Evolutionary conservation across 1,140 invertebrate genomes (phyloP).

Genomic region (Danaus melanippus): DNA sequence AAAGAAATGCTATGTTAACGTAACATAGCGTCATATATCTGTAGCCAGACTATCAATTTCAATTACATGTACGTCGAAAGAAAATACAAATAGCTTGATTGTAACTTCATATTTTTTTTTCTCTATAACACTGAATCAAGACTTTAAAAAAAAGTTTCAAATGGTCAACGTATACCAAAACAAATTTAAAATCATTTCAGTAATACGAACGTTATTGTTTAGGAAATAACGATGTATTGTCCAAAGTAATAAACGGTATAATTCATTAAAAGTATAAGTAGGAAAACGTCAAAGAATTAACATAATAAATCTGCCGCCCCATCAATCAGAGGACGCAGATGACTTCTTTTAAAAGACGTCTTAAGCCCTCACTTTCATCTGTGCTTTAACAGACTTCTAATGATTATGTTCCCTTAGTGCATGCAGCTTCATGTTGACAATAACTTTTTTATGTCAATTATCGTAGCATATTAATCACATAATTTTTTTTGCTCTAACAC

Average conservation of each 20-base stretch:
- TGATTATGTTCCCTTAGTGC: no score
- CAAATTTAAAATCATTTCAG: no score
- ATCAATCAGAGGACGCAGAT: constrained; percentile 52
- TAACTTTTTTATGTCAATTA: no score
- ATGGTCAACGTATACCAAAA: neutral
- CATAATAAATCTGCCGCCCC: constrained; percentile 58
- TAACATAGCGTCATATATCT: neutral
- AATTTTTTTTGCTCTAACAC: no score
- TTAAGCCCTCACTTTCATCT: constrained; percentile 64
- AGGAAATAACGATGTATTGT: constrained; percentile 7
- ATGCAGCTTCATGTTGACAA: no score
- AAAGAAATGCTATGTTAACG: constrained; percentile 6
- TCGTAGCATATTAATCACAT: no score
- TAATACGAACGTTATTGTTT: constrained; percentile 11
- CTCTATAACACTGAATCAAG: no score
- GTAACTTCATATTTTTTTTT: no score
- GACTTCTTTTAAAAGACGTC: constrained; percentile 56
- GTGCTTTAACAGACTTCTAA: constrained; percentile 18
- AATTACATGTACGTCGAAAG: no score
- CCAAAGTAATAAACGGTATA: constrained; percentile 1
- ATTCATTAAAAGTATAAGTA: constrained; percentile 25
- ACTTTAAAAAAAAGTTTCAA: neutral
- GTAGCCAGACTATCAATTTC: no score
- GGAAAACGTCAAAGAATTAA: constrained; percentile 40
- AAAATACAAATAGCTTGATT: no score